These are phyloP conservation scores for Onchidella celtica DNA, from an alignment of 2,888 invertebrate genomes.

Conservation along the genomic window DNA sequence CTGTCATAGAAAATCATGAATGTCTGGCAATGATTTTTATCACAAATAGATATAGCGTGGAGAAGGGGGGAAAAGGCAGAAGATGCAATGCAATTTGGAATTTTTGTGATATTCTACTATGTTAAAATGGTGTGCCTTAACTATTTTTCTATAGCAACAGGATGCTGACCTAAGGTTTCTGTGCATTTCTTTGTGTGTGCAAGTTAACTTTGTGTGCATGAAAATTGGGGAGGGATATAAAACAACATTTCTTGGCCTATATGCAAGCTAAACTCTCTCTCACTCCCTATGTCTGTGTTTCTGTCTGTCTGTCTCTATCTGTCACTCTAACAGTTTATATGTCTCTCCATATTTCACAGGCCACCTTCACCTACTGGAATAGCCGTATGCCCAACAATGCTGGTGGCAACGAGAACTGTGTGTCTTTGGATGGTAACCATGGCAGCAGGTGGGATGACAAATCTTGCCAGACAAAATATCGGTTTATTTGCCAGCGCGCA, in stretches of 20 bases:
- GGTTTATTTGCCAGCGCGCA: constrained; percentile 62
- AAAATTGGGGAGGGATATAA: not conserved
- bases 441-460: constrained; percentile 59
- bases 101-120: no score
- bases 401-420: constrained; percentile 63
- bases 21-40: no score
- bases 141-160: no score
- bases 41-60: no score
- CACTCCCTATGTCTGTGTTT: constrained; percentile 7
- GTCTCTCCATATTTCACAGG: not conserved
- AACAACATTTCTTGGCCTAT: not conserved
- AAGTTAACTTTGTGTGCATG: not conserved
- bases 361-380: constrained; percentile 58
- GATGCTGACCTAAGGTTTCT: no score
- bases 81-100: no score
- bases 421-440: constrained; percentile 45
- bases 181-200: not conserved
- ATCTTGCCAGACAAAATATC: constrained; percentile 52
- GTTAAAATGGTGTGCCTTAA: no score
- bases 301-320: not conserved
- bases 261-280: not conserved
- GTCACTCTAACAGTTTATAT: not conserved
- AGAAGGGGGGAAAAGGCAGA: no score
- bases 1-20: no score
- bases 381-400: constrained; percentile 56